A percentile compares a stretch with the other conserved stretches of the same genome.
These are phyloP conservation scores for Eurypyga helias DNA, from an alignment of 2,113 vertebrate species.

Conservation along the genomic window DNA sequence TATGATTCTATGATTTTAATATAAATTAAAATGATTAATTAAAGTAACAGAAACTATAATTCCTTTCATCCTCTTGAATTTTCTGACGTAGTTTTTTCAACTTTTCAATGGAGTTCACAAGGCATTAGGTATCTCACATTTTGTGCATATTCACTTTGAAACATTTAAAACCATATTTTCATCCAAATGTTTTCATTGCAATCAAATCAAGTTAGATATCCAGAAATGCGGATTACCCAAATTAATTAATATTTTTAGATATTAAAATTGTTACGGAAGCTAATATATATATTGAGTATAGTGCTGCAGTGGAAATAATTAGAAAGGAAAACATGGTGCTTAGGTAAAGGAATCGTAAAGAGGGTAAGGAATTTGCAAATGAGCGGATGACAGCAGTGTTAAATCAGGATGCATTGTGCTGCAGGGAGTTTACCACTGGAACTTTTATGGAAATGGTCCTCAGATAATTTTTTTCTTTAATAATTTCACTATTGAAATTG, in stretches of 20 bases:
- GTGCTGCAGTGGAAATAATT: background rate
- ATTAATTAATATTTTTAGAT: background rate
- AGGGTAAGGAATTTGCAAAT: background rate
- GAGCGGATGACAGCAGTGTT: background rate
- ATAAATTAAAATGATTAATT: background rate
- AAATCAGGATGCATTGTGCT: background rate
- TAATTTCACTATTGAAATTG: background rate
- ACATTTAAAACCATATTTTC: background rate
- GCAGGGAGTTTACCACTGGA: background rate
- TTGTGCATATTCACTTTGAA: background rate
- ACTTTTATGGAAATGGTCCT: background rate
- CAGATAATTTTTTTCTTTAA: background rate
- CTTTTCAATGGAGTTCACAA: background rate
- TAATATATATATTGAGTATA: background rate
- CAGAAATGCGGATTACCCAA: background rate
- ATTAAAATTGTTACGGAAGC: background rate
- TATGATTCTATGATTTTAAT: background rate
- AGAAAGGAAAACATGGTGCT: background rate
- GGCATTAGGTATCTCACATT: background rate
- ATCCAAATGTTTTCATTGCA: background rate
- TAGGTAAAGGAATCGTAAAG: background rate
- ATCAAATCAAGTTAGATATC: background rate
- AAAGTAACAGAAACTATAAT: background rate
- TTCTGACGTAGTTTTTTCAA: background rate
- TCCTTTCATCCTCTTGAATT: background rate